Conservation (phyloP, 2,113 vertebrate species). For the Lichenostomus cassidix region DNA sequence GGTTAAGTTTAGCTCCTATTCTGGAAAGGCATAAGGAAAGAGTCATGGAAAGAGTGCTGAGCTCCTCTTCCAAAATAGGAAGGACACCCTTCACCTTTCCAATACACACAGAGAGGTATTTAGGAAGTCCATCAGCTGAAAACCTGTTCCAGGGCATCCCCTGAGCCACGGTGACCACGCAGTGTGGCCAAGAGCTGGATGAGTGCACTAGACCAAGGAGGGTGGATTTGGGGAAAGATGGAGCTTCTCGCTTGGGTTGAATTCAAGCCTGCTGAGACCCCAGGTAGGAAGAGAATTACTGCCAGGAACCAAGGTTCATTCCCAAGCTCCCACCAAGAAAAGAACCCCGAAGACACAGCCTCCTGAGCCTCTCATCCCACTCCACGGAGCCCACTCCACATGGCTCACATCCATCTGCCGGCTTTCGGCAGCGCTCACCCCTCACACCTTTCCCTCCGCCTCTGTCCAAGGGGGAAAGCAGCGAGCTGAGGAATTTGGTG, state of each 20-base stretch:
- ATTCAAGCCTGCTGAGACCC: background rate
- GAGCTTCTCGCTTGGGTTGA: background rate
- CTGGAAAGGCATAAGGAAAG: background rate
- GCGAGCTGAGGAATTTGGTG: conserved; percentile 66
- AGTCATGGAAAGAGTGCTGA: background rate
- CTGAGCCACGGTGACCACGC: background rate
- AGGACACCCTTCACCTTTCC: background rate
- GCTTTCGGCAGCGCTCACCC: conserved; percentile 7
- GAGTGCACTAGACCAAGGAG: background rate
- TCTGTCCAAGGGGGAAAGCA: conserved; percentile 47
- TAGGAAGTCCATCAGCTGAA: background rate
- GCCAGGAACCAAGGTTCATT: background rate
- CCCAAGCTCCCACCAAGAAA: background rate
- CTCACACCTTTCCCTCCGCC: conserved; percentile 49
- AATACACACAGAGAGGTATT: background rate
- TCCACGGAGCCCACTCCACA: background rate
- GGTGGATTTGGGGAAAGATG: background rate
- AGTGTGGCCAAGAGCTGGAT: background rate
- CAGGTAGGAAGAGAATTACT: background rate
- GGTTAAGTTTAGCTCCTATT: background rate
- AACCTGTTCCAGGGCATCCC: background rate
- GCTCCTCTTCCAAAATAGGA: background rate
- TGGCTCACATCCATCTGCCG: background rate
- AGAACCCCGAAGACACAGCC: background rate
- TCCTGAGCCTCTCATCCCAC: background rate